Evolutionary conservation across 2,888 invertebrate species (phyloP), one percentile per base, ranked within the genome.

Genomic region (Podabrus alpinus): DNA sequence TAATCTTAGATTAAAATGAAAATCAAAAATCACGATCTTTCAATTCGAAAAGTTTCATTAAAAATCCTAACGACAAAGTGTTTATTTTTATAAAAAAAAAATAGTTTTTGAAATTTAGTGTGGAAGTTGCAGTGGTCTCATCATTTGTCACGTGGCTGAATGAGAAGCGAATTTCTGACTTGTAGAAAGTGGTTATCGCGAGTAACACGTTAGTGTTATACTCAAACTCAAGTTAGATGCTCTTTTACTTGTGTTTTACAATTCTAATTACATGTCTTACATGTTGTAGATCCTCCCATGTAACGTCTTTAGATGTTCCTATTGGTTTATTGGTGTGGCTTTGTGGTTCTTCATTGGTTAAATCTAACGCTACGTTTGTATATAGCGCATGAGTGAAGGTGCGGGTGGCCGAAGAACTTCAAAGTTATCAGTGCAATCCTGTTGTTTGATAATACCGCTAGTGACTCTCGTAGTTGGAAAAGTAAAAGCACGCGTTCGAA

Each of bases 251-350:
- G 79, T 83, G 83, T 85, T 84, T 84, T 84, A 85, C 85, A 86
- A 86, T 86, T 86, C 84, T 86, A 86, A 86, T 86, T 86, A 86
- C 86, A 86, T 84, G 85, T 86, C 86, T 86, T 87, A 86, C 86
- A 86, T 86, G 85, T 83, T 78, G 80, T 82, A 81, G 86, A 79
- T 81, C 86, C 86, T 85, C 86, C 86, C 87, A 87, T 86, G 85
- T 85, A 84, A 85, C 86, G 86, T 86, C 86, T 86, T 87, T 86
- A 86, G 84, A 84, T 85, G 84, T 84, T 85, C 85, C 86, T 81
- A 87, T 87, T 87, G 87, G 87, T 86, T 86, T 86, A 84, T 85
- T 82, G 84, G 83, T 81, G 84, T 82, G 82, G 82, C 84, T 82
- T 84, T 86, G 85, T 80, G 85, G 83, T 84, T 79, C 83, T 81